Conservation (phyloP, 2,888 invertebrate species). For the Falcaria lacertinaria region DNA sequence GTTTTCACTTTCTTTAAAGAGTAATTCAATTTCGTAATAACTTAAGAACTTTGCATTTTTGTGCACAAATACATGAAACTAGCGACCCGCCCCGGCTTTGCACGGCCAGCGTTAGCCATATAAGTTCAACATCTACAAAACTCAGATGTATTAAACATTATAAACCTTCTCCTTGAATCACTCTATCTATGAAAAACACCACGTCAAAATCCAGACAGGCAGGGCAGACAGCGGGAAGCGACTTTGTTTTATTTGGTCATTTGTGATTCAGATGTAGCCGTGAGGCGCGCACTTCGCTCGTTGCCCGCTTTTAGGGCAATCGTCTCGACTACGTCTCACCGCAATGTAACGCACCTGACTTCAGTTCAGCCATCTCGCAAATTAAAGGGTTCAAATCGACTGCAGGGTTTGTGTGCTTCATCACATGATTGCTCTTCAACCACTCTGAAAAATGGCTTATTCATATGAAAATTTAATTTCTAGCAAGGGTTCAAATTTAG, state of each 20-base stretch:
- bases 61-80: constrained; percentile 21
- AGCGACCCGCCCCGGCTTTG: too few species aligned
- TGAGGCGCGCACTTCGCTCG: constrained; percentile 16
- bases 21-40: constrained; percentile 26
- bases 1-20: constrained; percentile 16
- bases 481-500: too few species aligned
- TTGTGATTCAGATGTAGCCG: constrained; percentile 45
- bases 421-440: neutral
- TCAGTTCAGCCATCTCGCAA: constrained; percentile 16
- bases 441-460: too few species aligned
- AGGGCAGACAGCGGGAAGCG: too few species aligned
- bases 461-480: too few species aligned
- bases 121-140: too few species aligned
- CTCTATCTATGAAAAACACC: too few species aligned
- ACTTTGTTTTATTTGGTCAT: too few species aligned
- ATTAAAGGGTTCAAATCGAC: constrained; percentile 15
- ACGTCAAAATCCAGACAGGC: too few species aligned
- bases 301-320: constrained; percentile 21
- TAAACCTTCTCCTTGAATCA: too few species aligned
- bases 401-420: constrained; percentile 12
- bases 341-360: constrained; percentile 15
- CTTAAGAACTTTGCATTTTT: constrained; percentile 20
- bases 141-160: too few species aligned
- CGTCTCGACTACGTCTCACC: constrained; percentile 10
- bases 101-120: too few species aligned